phyloP scores from a whole-genome alignment of 2,113 vertebrate species.

The Sphyrna mokarran region DNA sequence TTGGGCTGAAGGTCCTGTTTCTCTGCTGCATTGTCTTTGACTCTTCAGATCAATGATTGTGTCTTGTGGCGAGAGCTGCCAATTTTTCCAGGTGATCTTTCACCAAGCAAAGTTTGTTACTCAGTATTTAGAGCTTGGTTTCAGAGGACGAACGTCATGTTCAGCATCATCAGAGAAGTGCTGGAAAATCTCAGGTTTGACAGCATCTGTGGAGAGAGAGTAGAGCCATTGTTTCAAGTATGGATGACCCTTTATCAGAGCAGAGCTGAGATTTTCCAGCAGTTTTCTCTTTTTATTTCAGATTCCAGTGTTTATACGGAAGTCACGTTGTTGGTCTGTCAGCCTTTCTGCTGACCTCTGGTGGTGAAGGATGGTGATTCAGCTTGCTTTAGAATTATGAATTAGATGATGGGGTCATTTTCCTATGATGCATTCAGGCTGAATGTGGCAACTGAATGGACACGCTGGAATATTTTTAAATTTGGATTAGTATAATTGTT shows the following conservation, averaged over 20 bases:
- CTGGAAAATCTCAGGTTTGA: too few species aligned
- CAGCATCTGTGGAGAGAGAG: too few species aligned
- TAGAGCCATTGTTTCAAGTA: too few species aligned
- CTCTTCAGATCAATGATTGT: background rate
- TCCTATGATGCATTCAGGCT: background rate
- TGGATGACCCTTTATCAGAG: too few species aligned
- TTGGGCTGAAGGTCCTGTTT: too few species aligned
- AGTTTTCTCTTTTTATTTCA: too few species aligned
- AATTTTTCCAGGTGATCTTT: background rate
- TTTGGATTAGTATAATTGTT: background rate
- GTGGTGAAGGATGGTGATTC: background rate
- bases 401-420: background rate
- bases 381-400: background rate
- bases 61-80: background rate
- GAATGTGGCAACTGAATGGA: background rate
- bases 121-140: background rate
- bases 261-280: too few species aligned
- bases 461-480: background rate
- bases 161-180: too few species aligned
- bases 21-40: too few species aligned
- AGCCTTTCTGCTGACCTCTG: background rate
- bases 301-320: too few species aligned
- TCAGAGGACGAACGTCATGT: too few species aligned
- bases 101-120: background rate
- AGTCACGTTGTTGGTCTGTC: background rate